phyloP scores from a whole-genome alignment of 1,140 invertebrate species.

The Drosophila sp. region DNA sequence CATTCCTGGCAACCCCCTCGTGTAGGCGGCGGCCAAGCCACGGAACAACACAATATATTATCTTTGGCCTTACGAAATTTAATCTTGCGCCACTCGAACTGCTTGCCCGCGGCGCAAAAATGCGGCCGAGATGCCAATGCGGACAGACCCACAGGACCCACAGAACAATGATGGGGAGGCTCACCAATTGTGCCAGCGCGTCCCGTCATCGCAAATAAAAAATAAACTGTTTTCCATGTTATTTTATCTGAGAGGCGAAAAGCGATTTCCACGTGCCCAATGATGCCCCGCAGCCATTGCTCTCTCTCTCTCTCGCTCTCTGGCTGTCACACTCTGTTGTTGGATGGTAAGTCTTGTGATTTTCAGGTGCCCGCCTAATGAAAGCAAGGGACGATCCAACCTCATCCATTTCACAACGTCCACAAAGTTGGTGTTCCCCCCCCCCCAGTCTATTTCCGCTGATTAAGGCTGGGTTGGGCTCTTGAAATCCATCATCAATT shows the following conservation, averaged over 20 bases:
- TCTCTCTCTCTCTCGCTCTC: too few species aligned
- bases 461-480: conserved; percentile 12
- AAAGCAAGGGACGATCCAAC: not conserved
- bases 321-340: conserved; percentile 2
- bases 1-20: not conserved
- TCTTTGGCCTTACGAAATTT: conserved; percentile 19
- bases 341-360: not conserved
- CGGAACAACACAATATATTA: conserved; percentile 20
- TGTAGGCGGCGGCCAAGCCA: not conserved
- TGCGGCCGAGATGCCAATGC: not conserved
- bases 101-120: conserved; percentile 13
- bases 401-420: not conserved
- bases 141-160: not conserved
- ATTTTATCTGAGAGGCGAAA: conserved; percentile 24
- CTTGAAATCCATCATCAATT: conserved; percentile 32
- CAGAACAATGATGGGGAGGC: conserved; percentile 13
- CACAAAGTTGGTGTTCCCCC: conserved; percentile 7
- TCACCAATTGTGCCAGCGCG: not conserved
- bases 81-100: conserved; percentile 19
- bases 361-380: conserved; percentile 20
- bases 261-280: conserved; percentile 19
- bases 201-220: conserved; percentile 25
- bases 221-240: conserved; percentile 30
- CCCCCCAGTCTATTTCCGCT: conserved; percentile 17
- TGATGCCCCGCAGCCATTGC: conserved; percentile 4